These are phyloP conservation scores for Drosophila orena DNA, from an alignment of 1,140 invertebrate genomes.

Conservation along the genomic window DNA sequence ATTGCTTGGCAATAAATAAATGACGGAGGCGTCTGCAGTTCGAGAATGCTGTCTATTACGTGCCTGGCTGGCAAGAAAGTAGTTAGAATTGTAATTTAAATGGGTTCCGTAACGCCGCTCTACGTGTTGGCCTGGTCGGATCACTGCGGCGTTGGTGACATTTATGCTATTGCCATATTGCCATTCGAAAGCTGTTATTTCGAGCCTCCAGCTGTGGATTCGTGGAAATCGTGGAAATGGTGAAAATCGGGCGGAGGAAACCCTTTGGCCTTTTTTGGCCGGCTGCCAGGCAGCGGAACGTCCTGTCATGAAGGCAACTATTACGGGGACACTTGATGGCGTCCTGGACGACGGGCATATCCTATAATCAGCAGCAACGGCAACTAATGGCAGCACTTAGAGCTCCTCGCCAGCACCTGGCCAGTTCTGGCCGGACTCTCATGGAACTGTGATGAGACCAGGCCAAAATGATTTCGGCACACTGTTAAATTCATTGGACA, in stretches of 20 bases:
- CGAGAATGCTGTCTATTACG: constrained; percentile 56
- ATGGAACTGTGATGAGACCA: constrained; percentile 48
- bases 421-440: constrained; percentile 27
- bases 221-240: constrained; percentile 6
- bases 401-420: constrained; percentile 12
- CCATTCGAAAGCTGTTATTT: constrained; percentile 32
- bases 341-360: constrained; percentile 2
- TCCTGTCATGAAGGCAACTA: constrained; percentile 45
- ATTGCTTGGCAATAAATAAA: constrained; percentile 71
- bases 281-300: constrained; percentile 9
- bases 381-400: constrained; percentile 38
- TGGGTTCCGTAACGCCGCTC: constrained; percentile 26
- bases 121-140: constrained; percentile 26
- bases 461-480: constrained; percentile 42
- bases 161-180: constrained; percentile 27
- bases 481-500: constrained; percentile 69
- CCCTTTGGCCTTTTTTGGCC: constrained; percentile 30
- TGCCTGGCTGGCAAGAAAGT: constrained; percentile 42
- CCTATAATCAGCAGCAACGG: constrained; percentile 35
- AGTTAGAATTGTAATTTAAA: constrained; percentile 48
- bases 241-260: constrained; percentile 13
- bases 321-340: constrained; percentile 39
- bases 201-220: constrained; percentile 15
- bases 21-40: constrained; percentile 49
- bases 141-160: constrained; percentile 27